Evolutionary conservation across 2,113 vertebrate species (phyloP).

Genomic region (Lagopus muta): DNA sequence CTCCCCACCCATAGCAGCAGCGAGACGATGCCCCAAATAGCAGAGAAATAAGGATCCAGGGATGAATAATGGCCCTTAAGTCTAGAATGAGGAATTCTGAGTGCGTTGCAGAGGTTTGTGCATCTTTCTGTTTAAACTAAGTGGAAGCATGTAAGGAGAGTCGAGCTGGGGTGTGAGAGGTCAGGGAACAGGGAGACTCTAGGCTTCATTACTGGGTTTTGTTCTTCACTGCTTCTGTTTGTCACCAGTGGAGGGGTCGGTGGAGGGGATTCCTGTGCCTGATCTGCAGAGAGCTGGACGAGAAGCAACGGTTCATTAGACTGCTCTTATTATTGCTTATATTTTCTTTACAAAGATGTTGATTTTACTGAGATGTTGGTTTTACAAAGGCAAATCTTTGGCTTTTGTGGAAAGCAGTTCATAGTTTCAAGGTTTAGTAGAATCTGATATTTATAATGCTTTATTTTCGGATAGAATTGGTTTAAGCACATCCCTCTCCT

Average conservation of each 20-base stretch:
- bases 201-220: not conserved
- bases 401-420: not conserved
- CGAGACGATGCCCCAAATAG: not conserved
- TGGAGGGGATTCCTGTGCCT: not conserved
- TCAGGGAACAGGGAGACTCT: not conserved
- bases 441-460: not conserved
- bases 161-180: not conserved
- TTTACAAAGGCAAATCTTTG: not conserved
- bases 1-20: not conserved
- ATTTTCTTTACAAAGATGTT: not conserved
- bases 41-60: slow-evolving; percentile 11
- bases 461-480: not conserved
- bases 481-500: not conserved
- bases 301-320: not conserved
- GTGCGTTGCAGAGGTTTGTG: slow-evolving; percentile 18
- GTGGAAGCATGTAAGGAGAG: not conserved
- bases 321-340: not conserved
- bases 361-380: too few relatives aligned
- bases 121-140: not conserved
- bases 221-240: not conserved
- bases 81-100: slow-evolving; percentile 15
- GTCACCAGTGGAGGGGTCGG: not conserved
- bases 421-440: rapidly evolving
- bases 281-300: not conserved
- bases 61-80: not conserved